These are phyloP conservation scores for Nasonia oneida DNA, from an alignment of 2,888 invertebrate species.

Conservation along the genomic window DNA sequence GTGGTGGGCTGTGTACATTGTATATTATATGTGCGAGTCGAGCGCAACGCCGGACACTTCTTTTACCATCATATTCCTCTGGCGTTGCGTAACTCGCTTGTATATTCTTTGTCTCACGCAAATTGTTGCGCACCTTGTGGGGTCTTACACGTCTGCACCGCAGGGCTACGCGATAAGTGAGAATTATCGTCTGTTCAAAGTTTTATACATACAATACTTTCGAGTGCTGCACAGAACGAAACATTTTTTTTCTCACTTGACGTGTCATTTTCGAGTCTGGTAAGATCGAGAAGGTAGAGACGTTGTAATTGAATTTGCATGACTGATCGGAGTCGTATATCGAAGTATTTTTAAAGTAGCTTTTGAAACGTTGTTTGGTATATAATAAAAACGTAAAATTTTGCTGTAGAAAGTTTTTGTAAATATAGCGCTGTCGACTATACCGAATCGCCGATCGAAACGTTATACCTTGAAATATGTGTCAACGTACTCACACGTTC, in stretches of 20 bases:
- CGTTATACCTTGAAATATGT: constrained; percentile 75
- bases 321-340: neutral
- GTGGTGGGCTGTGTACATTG: neutral
- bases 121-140: constrained; percentile 26
- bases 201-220: constrained; percentile 19
- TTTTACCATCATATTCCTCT: neutral
- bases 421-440: constrained; percentile 30
- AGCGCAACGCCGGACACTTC: neutral
- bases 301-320: constrained; percentile 19
- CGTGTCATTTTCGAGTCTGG: neutral
- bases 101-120: constrained; percentile 23
- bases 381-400: neutral
- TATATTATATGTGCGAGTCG: neutral
- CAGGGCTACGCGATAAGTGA: constrained; percentile 19
- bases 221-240: constrained; percentile 33
- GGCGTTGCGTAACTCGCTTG: constrained; percentile 16
- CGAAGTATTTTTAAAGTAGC: neutral
- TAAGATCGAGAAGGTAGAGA: neutral
- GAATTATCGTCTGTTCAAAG: neutral
- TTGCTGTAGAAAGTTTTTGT: constrained; percentile 32
- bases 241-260: neutral
- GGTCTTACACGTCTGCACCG: constrained; percentile 16
- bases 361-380: neutral
- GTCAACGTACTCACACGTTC: constrained; percentile 65
- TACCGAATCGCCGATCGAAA: constrained; percentile 58